Evolutionary conservation across 2,113 vertebrate species (phyloP), one percentile per base, ranked within the genome.

Genomic region (Lepus timidus): DNA sequence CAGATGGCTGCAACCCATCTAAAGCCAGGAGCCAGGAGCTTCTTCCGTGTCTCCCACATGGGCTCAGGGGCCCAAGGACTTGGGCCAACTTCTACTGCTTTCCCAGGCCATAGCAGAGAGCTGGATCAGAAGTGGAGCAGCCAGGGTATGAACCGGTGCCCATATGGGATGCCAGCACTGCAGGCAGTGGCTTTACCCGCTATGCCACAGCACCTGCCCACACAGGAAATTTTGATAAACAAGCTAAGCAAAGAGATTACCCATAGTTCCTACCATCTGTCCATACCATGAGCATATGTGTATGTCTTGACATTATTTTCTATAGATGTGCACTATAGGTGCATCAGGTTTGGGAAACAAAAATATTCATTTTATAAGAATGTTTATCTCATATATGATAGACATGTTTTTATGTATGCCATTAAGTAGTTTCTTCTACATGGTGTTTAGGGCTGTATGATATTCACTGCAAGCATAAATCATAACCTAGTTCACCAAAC

Each of bases 221-320:
- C 73, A 85, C 14, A 58, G 17, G 85, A 94, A 64, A 39, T 39
- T 39, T 82, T 85, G 87, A 76, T 3, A 95, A 88, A 61, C 90
- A 52, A 75, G 44, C 62, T 55, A 31, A 95, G 19, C 58, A 67
- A 25, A 73, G 82, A 83, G 22, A 55, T 92, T 80, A 86, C 2
- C 8, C 36, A 65, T 1, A 64, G 19, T 76, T 51, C 4, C 19
- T 1, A 76, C 13, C n/a, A 88, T 65, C 61, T 92, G 3, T 87
- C 19, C 14, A 2, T 6, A 87, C 33, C 27, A 39, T 80, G 19
- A 90, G 13, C 3, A 62, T 88, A 81, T 91, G 31, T 62, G 23
- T 65, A 4, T 58, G 22, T 88, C 10, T 58, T 62, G 20, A 95
- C n/a, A 55, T 65, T 1, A 10, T 94, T 90, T 95, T 97, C 44